These are phyloP conservation scores for Polyploca ridens DNA, from an alignment of 2,888 invertebrate species.

Conservation along the genomic window DNA sequence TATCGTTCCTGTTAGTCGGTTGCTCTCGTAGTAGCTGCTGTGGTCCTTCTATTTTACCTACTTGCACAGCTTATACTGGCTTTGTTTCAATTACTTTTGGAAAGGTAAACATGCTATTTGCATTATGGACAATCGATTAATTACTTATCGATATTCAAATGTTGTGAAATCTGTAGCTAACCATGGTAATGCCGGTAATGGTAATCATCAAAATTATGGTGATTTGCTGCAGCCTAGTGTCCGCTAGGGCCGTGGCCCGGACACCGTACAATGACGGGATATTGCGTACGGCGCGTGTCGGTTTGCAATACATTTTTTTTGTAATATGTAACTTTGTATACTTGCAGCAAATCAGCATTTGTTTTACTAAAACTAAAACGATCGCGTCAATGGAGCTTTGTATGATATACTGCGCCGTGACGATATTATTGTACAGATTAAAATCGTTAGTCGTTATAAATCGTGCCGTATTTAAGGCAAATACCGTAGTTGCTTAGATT, in stretches of 20 bases:
- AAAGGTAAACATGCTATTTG: background rate
- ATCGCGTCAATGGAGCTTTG: background rate
- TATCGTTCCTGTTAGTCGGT: slow-evolving; percentile 33
- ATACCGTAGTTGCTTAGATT: slow-evolving; percentile 31
- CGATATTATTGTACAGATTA: background rate
- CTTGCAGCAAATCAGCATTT: background rate
- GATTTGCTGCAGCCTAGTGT: slow-evolving; percentile 17
- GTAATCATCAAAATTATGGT: slow-evolving; percentile 35
- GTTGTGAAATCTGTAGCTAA: slow-evolving; percentile 31
- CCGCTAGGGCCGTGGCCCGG: slow-evolving; percentile 10
- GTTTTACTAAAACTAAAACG: background rate
- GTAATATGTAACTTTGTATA: background rate
- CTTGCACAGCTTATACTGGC: background rate
- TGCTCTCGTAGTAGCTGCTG: slow-evolving; percentile 27
- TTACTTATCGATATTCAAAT: slow-evolving; percentile 5
- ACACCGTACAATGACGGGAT: slow-evolving; percentile 42
- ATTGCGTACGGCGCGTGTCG: slow-evolving; percentile 24
- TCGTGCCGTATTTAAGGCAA: background rate
- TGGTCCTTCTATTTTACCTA: slow-evolving; percentile 9
- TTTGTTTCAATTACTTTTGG: background rate
- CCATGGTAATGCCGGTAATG: slow-evolving; percentile 28
- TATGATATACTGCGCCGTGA: background rate
- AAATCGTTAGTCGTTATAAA: no score
- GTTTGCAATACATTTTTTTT: slow-evolving; percentile 22
- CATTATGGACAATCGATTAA: slow-evolving; percentile 1